Evolutionary conservation across 2,888 invertebrate species (phyloP).

Genomic region (Metalampra italica): DNA sequence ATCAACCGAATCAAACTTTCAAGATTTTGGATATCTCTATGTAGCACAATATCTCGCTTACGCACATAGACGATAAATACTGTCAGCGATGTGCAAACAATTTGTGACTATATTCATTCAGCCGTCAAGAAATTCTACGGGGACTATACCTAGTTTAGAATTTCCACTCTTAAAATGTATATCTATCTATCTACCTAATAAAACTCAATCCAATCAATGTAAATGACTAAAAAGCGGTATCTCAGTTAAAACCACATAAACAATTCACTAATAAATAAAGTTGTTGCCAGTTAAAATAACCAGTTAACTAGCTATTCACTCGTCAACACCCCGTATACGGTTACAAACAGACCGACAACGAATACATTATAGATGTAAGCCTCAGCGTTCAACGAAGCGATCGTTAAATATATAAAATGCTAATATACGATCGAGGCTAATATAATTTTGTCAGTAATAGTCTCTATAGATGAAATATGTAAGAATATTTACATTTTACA

Average conservation of each 20-base stretch:
- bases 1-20: no score
- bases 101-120: no score
- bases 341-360: slow-evolving; percentile 22
- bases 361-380: slow-evolving; percentile 13
- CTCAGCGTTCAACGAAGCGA: slow-evolving; percentile 12
- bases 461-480: background rate
- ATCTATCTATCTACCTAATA: no score
- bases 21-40: no score
- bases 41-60: no score
- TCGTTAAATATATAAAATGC: slow-evolving; percentile 3
- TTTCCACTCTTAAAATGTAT: no score
- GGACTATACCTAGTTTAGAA: no score
- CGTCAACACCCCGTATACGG: slow-evolving; percentile 20
- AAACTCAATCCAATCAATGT: background rate
- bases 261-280: background rate
- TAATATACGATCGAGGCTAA: background rate
- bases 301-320: slow-evolving; percentile 17
- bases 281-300: slow-evolving; percentile 10
- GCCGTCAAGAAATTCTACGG: no score
- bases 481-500: no score
- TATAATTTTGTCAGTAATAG: background rate
- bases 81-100: no score
- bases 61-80: no score
- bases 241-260: background rate
- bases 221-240: background rate